These are phyloP conservation scores for Pagrus major DNA, from an alignment of 2,113 vertebrate species.

Conservation along the genomic window DNA sequence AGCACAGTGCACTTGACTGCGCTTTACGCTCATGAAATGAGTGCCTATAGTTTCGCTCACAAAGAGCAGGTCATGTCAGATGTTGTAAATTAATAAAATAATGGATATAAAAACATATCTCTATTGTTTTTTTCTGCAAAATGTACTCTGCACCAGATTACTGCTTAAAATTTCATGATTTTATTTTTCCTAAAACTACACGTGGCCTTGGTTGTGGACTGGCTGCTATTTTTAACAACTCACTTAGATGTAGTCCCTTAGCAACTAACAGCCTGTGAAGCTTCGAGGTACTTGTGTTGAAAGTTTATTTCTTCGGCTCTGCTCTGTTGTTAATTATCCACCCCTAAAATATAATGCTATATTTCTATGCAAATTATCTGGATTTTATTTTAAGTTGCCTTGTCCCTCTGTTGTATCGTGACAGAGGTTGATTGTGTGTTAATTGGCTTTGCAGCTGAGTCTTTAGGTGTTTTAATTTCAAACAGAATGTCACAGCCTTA, in stretches of 20 bases:
- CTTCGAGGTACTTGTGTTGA: not conserved
- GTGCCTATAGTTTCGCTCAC: slow-evolving; percentile 9
- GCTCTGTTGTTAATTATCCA: not conserved
- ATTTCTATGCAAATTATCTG: not conserved
- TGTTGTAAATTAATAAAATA: not conserved
- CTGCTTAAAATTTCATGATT: not conserved
- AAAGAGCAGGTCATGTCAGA: slow-evolving; percentile 8
- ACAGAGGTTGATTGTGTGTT: not conserved
- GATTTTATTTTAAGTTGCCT: too few relatives aligned
- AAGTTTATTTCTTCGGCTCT: not conserved
- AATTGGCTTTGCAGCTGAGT: not conserved
- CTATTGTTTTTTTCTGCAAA: not conserved
- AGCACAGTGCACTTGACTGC: slow-evolving; percentile 3
- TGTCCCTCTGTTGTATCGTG: not conserved
- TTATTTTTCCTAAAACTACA: not conserved
- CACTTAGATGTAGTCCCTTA: not conserved
- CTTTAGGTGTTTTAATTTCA: slow-evolving; percentile 17
- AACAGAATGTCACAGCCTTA: not conserved
- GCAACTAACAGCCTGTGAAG: not conserved
- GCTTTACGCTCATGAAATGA: slow-evolving; percentile 23
- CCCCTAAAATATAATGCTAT: not conserved
- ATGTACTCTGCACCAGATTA: not conserved
- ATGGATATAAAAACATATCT: not conserved
- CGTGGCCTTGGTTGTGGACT: not conserved
- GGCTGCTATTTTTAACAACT: not conserved